phyloP scores from a whole-genome alignment of 1,140 invertebrate genomes.

The Helicorthomorpha holstii region DNA sequence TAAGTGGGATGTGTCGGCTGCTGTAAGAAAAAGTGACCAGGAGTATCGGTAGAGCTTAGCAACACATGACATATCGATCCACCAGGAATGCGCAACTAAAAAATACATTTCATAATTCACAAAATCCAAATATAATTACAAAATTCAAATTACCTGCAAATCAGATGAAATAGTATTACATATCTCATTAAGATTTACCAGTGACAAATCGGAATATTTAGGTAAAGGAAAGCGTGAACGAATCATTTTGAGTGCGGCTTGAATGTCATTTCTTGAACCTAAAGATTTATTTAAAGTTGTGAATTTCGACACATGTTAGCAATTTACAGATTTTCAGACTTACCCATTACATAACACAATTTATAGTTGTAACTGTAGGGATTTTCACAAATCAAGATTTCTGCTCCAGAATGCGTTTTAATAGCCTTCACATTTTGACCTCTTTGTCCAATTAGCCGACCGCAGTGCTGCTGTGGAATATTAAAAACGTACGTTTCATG shows the following conservation, averaged over 20 bases:
- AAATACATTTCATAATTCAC: constrained; percentile 13
- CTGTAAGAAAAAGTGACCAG: constrained; percentile 80
- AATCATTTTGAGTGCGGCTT: constrained; percentile 61
- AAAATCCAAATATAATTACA: too few relatives aligned
- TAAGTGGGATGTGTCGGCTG: constrained; percentile 83
- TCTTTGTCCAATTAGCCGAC: constrained; percentile 67
- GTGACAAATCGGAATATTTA: constrained; percentile 54
- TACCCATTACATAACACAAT: constrained; percentile 66
- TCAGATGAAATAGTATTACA: constrained; percentile 31
- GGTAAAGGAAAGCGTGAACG: constrained; percentile 62
- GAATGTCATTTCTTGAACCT: constrained; percentile 53
- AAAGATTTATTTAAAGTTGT: constrained; percentile 13
- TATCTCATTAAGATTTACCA: constrained; percentile 51
- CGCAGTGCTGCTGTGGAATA: constrained; percentile 59
- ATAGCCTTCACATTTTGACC: constrained; percentile 66
- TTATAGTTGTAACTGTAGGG: constrained; percentile 49
- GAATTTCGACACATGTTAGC: background rate
- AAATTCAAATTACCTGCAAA: constrained; percentile 38
- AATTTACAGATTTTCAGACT: constrained; percentile 2
- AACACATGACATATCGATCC: constrained; percentile 84
- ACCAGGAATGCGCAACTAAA: constrained; percentile 66
- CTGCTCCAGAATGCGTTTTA: constrained; percentile 54
- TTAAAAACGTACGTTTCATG: constrained; percentile 35
- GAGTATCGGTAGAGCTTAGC: constrained; percentile 62
- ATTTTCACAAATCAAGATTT: constrained; percentile 58